Percentiles rank a stretch among this genome's conserved stretches.
Conservation (phyloP, 1,140 invertebrate species). For the Papilio dardanus region DNA sequence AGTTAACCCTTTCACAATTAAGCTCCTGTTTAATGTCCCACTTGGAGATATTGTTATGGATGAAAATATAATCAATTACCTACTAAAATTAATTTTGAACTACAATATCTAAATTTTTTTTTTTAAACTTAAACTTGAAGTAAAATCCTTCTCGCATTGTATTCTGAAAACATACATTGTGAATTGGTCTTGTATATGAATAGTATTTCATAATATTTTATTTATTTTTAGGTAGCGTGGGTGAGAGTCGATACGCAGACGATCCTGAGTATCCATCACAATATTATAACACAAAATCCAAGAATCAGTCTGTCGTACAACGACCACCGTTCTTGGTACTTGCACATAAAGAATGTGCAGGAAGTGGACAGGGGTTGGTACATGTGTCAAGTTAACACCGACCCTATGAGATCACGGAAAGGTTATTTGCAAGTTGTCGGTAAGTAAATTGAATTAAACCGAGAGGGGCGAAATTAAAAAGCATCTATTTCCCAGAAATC, state of each 20-base stretch:
- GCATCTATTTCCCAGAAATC: background rate
- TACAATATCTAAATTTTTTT: background rate
- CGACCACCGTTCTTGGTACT: conserved; percentile 94
- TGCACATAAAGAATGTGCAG: conserved; percentile 92
- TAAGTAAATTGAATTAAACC: conserved; percentile 79
- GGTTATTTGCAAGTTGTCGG: conserved; percentile 95
- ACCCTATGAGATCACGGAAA: conserved; percentile 92
- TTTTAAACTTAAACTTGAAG: no score
- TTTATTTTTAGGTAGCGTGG: conserved; percentile 90
- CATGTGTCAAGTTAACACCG: conserved; percentile 93
- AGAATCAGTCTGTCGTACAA: conserved; percentile 93
- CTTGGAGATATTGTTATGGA: background rate
- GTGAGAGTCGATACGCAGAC: conserved; percentile 95
- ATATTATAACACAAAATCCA: conserved; percentile 94
- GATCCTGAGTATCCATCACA: conserved; percentile 94
- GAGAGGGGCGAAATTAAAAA: no score
- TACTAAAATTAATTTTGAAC: background rate
- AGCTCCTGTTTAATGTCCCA: background rate
- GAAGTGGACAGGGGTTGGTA: conserved; percentile 92
- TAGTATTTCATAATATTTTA: background rate
- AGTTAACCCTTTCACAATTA: conserved; percentile 46
- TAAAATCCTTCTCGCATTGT: no score
- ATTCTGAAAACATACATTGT: no score
- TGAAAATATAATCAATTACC: background rate
- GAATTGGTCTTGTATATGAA: no score